Evolutionary conservation across 2,113 vertebrate genomes (phyloP), one percentile per base, ranked within the genome.

Genomic region (Camelus dromedarius): DNA sequence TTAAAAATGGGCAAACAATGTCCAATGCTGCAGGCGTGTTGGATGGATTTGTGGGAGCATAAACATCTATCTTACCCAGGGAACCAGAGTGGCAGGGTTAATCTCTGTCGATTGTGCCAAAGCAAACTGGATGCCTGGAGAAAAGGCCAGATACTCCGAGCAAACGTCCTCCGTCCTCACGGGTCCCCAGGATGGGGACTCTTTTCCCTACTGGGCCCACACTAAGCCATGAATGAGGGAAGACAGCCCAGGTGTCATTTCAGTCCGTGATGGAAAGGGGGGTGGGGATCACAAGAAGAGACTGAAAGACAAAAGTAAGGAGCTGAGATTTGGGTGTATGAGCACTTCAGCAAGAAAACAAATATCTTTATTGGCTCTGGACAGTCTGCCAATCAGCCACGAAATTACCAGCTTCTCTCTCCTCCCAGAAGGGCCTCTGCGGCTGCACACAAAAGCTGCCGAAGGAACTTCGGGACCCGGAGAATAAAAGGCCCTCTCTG

Each of bases 341-440:
- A 98, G 98, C 95, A 86, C 93, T 98, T 97, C 95, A 96, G 86
- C 97, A 98, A 98, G 95, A 98, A 97, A 96, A 97, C 98, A 98
- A 98, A 98, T 98, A 98, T 99, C 98, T 98, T 97, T 96, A 98
- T 97, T 98, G 98, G 98, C 91, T 92, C 98, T 89, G 98, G 98
- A 99, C 98, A 98, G 98, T 96, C 98, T 99, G 98, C 98, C 98
- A 98, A 98, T 98, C 98, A 98, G 98, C 95, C 98, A 97, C 95
- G 30, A 98, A 99, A 98, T 98, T 98, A 98, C 98, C 92, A 93
- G 98, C 97, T 98, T 98, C 97, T 98, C 97, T 98, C 91, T 95
- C 97, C 98, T 98, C 98, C 98, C 98, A 84, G 96, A 97, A 99
- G 98, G 97, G 97, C 98, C 96, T 97, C 98, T 42, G 89, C 11